Evolutionary conservation across 2,113 vertebrate species (phyloP), one percentile per base, ranked within the genome.

Genomic region (Casuarius casuarius): DNA sequence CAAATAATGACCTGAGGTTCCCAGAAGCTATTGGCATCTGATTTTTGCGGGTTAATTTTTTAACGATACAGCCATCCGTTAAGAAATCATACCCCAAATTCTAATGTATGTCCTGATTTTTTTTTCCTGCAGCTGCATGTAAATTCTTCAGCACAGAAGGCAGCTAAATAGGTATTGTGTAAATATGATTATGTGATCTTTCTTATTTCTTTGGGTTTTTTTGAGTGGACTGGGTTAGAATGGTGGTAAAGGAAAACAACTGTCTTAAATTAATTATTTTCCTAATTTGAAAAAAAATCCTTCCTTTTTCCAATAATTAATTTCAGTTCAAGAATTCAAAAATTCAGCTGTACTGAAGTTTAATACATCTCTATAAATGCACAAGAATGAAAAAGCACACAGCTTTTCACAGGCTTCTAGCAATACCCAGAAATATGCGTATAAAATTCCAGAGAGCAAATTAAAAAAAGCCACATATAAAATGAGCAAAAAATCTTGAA

Each of bases 341-440:
- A 96, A 96, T 88, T 92, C 79, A 94, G 38, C 96, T 96, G 84
- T 84, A 94, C 29, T 91, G 84, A 97, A 95, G 95, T 93, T 95
- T 70, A 92, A 95, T 90, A 82, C 90, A 51, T 90, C 76, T 91
- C 58, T 95, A 48, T 80, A 95, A 97, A 84, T 77, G 79, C 76
- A 81, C 48, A 94, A 90, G 70, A 96, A 92, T 92, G 75, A 84
- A 85, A 91, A 75, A 95, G 20, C 38, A 40, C 17, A 23, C 56
- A 68, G 91, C 51, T 81, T 86, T 93, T 87, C 33, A 6, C 9
- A 84, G 44, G 33, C 65, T 88, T 88, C 46, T 77, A 90, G 56
- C 42, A 90, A 52, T n/a, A 52, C 26, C 54, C n/a, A 78, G 21
- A 79, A 89, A 70, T 26, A 40, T 0, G 0, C 58, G 63, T 35